Percentiles rank a stretch among this genome's conserved stretches.
Evolutionary conservation across 1,140 invertebrate genomes (phyloP).

Genomic region (Micrasema longulum): DNA sequence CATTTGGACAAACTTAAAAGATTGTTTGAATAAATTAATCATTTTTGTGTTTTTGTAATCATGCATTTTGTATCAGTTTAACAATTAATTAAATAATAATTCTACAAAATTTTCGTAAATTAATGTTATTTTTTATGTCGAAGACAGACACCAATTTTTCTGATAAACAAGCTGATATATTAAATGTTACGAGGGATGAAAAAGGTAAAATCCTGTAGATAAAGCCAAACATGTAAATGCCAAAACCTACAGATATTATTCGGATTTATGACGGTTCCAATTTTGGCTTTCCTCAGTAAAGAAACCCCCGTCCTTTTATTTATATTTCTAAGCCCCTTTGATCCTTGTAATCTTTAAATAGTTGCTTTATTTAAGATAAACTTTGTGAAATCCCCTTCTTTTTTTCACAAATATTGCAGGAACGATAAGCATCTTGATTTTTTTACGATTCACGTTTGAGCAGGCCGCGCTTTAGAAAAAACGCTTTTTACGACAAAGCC

Average conservation of each 20-base stretch:
- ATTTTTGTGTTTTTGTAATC: background rate
- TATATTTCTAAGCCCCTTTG: conserved; percentile 13
- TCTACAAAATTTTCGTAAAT: too few species aligned
- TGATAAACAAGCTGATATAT: conserved; percentile 43
- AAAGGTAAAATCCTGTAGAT: conserved; percentile 48
- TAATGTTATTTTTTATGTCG: too few species aligned
- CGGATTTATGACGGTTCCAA: conserved; percentile 52
- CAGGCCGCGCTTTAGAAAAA: background rate
- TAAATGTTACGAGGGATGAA: conserved; percentile 52
- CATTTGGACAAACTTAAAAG: too few species aligned
- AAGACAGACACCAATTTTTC: conserved; percentile 9
- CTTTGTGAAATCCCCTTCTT: background rate
- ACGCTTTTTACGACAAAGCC: background rate
- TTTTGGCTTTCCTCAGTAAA: conserved; percentile 31
- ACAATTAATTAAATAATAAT: too few species aligned
- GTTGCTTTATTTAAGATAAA: conserved; percentile 11
- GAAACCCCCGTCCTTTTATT: conserved; percentile 15
- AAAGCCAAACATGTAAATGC: conserved; percentile 51
- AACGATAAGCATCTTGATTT: background rate
- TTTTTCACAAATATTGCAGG: background rate
- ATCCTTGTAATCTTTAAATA: conserved; percentile 11
- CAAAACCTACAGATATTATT: conserved; percentile 50
- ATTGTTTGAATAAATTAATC: too few species aligned
- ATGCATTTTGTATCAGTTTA: too few species aligned
- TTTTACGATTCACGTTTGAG: background rate